A percentile compares a stretch with the other conserved stretches of the same genome.
phyloP scores from a whole-genome alignment of 2,113 vertebrate genomes.

The Amblyornis subalaris region DNA sequence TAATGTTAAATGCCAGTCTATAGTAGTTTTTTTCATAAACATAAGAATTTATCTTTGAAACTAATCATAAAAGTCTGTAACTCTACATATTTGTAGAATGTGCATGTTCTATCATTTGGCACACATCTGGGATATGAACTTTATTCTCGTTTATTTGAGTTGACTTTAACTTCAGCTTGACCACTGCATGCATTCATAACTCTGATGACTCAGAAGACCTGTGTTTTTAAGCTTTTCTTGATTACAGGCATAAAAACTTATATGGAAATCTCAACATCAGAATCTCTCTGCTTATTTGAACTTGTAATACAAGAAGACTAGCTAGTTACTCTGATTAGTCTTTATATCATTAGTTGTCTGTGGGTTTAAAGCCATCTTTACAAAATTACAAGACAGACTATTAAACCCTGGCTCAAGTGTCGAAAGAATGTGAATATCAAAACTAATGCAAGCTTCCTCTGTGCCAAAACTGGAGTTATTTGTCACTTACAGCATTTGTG shows the following conservation, averaged over 20 bases:
- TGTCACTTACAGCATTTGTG: conserved; percentile 2
- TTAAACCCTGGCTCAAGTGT: not conserved
- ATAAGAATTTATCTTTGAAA: not conserved
- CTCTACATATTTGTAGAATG: not conserved
- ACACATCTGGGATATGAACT: not conserved
- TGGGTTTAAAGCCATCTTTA: not conserved
- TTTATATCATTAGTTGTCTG: not conserved
- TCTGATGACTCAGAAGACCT: not conserved
- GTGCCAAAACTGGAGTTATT: conserved; percentile 6
- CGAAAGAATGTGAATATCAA: not conserved
- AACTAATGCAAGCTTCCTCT: conserved; percentile 10
- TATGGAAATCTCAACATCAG: not conserved
- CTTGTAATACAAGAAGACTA: not conserved
- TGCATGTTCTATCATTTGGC: not conserved
- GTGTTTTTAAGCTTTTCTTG: not conserved
- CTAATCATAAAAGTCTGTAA: not conserved
- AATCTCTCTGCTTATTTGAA: not conserved
- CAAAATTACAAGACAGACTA: not conserved
- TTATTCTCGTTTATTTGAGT: not conserved
- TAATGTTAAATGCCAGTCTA: not conserved
- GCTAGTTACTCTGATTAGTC: not conserved
- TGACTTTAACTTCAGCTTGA: not conserved
- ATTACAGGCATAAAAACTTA: not conserved
- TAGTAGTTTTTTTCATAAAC: not conserved
- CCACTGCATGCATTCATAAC: not conserved